Base-by-base conservation (phyloP, 2,797 vertebrate species). In the Glyptemys insculpta region DNA sequence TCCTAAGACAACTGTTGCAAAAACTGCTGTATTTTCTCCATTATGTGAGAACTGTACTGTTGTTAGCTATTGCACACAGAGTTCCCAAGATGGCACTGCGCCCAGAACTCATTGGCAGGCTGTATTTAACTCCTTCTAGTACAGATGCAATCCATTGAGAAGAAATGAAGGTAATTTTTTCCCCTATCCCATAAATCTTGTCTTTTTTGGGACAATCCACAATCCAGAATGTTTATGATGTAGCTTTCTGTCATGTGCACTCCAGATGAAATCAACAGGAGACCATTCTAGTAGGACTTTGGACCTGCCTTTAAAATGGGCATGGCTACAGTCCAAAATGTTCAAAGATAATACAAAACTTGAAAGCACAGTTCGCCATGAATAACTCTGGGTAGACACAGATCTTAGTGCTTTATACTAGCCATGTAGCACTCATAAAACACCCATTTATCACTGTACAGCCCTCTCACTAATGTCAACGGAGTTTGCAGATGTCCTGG, bases 21-120 rank as follows among this genome's bases (percentile, higher is more conserved):
- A 27, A 83, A 3, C 2, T 83, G 18, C 50, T 82, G 44, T 3
- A 6, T 87, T 85, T 92, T 87, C 15, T 90, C 49, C 6, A 84
- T 5, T 1, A 16, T 37, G 44, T 49, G 50, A 87, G 41, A 84
- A 12, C 57, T 89, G 68, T 72, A 12, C 37, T 23, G n/a, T 41
- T 72, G 41, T 37, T 72, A 72, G 68, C 68, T 41, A 72, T 72
- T 72, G 68, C 68, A 72, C 65, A 72, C 37, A 41, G 68, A 41
- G 68, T 72, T 72, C 68, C 10, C 37, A 72, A 41, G 21, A 72
- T 72, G 68, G 68, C 68, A 72, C 68, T 41, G n/a, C 3, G 72
- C 41, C 83, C 54, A 2, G 31, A 96, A 83, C 79, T 14, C 72
- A n/a, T 92, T 86, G 31, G 83, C 25, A 91, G 10, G 4, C 34